A percentile compares a stretch with the other conserved stretches of the same genome.
These are phyloP conservation scores for Cosmorhoe ocellata DNA, from an alignment of 2,888 invertebrate species.

Conservation along the genomic window DNA sequence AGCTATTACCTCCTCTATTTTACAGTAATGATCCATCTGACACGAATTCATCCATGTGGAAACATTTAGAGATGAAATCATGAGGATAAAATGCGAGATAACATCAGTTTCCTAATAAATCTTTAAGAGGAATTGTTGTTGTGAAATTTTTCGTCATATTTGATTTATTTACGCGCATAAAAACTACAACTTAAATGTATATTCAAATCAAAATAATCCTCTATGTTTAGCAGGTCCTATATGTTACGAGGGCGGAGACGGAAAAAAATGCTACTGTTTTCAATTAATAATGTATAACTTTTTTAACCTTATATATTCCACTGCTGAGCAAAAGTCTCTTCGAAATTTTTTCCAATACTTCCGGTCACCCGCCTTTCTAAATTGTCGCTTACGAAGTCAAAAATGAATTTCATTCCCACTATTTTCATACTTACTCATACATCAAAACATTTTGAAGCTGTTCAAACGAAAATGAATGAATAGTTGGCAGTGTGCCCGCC, in stretches of 20 bases:
- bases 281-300: too few relatives aligned
- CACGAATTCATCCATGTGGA: constrained; percentile 6
- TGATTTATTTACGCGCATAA: background rate
- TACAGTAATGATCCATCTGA: constrained; percentile 3
- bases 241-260: too few relatives aligned
- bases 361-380: too few relatives aligned
- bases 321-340: too few relatives aligned
- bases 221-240: too few relatives aligned
- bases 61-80: constrained; percentile 5
- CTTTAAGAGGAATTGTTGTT: background rate
- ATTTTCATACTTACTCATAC: background rate
- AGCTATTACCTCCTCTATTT: constrained; percentile 7
- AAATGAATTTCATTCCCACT: constrained; percentile 1
- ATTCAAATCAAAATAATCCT: too few relatives aligned
- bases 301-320: too few relatives aligned
- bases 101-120: constrained; percentile 1
- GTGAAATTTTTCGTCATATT: constrained; percentile 1
- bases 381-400: too few relatives aligned
- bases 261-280: too few relatives aligned
- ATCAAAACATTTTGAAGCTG: constrained; percentile 7
- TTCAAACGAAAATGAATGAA: constrained; percentile 12
- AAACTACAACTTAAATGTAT: too few relatives aligned
- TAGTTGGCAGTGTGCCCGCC: constrained; percentile 15
- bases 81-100: constrained; percentile 4
- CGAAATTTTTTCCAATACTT: too few relatives aligned